A percentile compares a stretch with the other conserved stretches of the same genome.
Conservation (phyloP, 1,140 invertebrate species). For the Pemphigus obesinymphae region DNA sequence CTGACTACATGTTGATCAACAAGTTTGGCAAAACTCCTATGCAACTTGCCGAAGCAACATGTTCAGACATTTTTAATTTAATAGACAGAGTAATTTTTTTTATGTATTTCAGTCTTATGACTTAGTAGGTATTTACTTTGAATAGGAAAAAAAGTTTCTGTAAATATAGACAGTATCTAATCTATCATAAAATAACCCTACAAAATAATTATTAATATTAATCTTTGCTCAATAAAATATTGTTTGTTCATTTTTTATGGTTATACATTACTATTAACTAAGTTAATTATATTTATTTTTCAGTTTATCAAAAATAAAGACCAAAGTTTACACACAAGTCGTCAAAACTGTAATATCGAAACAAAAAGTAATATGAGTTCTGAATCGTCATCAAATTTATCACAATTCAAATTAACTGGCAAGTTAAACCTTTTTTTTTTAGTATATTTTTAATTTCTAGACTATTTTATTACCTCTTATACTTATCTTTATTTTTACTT, state of each 20-base stretch:
- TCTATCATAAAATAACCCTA: neutral
- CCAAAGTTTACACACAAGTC: neutral
- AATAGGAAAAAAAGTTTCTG: neutral
- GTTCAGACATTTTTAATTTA: slow-evolving; percentile 1
- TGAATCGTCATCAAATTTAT: neutral
- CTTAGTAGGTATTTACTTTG: neutral
- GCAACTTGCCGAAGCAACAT: slow-evolving; percentile 2
- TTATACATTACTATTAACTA: neutral
- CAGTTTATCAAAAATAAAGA: slow-evolving; percentile 6
- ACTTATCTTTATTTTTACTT: too few relatives aligned
- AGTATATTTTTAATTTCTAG: too few relatives aligned
- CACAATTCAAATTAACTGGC: neutral
- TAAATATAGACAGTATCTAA: neutral
- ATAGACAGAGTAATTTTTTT: slow-evolving; percentile 18
- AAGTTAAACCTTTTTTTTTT: neutral
- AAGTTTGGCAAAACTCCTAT: slow-evolving; percentile 23
- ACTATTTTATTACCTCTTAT: too few relatives aligned
- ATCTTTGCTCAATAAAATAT: too few relatives aligned
- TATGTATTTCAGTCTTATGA: neutral
- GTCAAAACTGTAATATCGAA: neutral
- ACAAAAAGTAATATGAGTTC: neutral
- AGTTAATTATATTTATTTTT: neutral
- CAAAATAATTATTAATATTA: neutral
- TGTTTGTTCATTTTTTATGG: neutral
- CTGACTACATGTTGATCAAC: neutral